A percentile compares a stretch with the other conserved stretches of the same genome.
Evolutionary conservation across 2,888 invertebrate species (phyloP).

Genomic region (Apamea epomidion): DNA sequence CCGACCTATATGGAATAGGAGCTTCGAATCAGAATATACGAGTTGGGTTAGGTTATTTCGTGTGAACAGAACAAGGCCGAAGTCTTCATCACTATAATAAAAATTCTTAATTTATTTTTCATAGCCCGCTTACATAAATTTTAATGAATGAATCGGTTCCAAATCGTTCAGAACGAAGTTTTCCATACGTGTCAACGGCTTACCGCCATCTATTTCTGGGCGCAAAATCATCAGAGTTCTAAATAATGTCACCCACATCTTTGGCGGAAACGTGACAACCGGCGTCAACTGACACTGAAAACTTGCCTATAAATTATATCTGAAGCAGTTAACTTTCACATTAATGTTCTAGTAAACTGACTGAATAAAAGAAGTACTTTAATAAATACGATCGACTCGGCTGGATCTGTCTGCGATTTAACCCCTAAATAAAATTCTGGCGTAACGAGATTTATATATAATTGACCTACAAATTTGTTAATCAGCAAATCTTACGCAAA

Average conservation of each 20-base stretch:
- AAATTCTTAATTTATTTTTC: conserved; percentile 31
- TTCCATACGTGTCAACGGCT: conserved; percentile 53
- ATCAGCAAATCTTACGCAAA: conserved; percentile 26
- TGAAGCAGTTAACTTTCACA: conserved; percentile 48
- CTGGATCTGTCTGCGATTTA: conserved; percentile 27
- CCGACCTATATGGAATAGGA: conserved; percentile 8
- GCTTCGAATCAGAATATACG: conserved; percentile 9
- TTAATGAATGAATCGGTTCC: conserved; percentile 50
- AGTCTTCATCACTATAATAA: conserved; percentile 34
- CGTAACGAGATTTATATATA: conserved; percentile 8
- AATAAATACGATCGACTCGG: conserved; percentile 11
- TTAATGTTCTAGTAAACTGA: conserved; percentile 46
- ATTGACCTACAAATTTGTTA: conserved; percentile 25
- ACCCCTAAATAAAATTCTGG: conserved; percentile 11
- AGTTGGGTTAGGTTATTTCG: background rate
- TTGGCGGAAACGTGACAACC: conserved; percentile 44
- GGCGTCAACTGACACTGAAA: conserved; percentile 49
- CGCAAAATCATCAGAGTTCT: conserved; percentile 40
- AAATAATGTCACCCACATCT: conserved; percentile 56
- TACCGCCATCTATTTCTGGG: conserved; percentile 54
- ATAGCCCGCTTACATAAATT: conserved; percentile 32
- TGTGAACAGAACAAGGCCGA: conserved; percentile 27
- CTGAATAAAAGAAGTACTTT: conserved; percentile 35
- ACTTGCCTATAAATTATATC: conserved; percentile 56
- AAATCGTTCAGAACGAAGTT: conserved; percentile 48